Evolutionary conservation across 2,888 invertebrate genomes (phyloP).

Genomic region (Drosophila siamana): DNA sequence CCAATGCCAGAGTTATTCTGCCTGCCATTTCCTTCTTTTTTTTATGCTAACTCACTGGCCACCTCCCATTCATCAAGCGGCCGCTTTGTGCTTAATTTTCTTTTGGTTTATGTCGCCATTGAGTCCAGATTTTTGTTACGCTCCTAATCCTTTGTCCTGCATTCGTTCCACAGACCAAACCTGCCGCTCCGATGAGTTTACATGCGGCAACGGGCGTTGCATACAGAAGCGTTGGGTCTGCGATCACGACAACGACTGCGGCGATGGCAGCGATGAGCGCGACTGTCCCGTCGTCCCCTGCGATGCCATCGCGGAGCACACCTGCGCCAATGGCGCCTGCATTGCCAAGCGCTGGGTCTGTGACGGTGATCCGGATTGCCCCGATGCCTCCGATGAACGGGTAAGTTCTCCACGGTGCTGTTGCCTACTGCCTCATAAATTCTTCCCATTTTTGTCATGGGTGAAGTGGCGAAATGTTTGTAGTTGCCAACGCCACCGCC

Average conservation of each 20-base stretch:
- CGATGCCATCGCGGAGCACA: constrained; percentile 90
- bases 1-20: background rate
- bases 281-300: constrained; percentile 91
- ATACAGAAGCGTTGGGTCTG: constrained; percentile 95
- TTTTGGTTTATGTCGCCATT: constrained; percentile 29
- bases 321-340: constrained; percentile 92
- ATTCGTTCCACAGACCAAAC: constrained; percentile 90
- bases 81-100: constrained; percentile 55
- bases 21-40: constrained; percentile 3
- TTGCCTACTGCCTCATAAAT: constrained; percentile 54
- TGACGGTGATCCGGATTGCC: constrained; percentile 95
- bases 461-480: constrained; percentile 31
- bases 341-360: constrained; percentile 94
- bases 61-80: constrained; percentile 39
- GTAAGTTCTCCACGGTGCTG: constrained; percentile 85
- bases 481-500: constrained; percentile 1
- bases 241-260: constrained; percentile 95
- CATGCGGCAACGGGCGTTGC: constrained; percentile 95
- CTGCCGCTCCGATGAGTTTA: constrained; percentile 96
- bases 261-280: constrained; percentile 93
- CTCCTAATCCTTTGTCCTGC: constrained; percentile 49
- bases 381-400: constrained; percentile 93
- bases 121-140: constrained; percentile 14
- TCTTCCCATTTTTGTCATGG: constrained; percentile 25
- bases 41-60: constrained; percentile 33